phyloP scores from a whole-genome alignment of 2,888 invertebrate species.

The Lydus trimaculatus region DNA sequence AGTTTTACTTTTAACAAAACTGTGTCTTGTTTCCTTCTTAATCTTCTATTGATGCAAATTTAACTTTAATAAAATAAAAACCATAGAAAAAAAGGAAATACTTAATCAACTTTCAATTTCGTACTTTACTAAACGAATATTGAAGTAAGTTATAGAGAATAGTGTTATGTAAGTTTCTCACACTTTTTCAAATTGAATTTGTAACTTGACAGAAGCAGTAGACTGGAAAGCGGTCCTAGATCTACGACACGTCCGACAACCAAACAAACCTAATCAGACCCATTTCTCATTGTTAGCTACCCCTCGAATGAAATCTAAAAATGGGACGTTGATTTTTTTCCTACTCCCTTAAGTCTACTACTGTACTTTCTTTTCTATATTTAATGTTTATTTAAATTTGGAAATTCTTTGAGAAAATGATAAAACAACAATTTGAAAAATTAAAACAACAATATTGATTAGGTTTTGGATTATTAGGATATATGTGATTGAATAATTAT shows the following conservation, averaged over 20 bases:
- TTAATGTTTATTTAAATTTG: background rate
- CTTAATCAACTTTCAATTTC: background rate
- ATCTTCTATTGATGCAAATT: background rate
- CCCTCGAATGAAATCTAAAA: constrained; percentile 35
- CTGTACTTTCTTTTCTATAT: background rate
- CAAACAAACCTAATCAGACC: constrained; percentile 48
- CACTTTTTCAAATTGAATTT: constrained; percentile 50
- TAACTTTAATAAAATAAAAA: background rate
- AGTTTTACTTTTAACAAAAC: background rate
- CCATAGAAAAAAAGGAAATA: background rate
- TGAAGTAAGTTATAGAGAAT: constrained; percentile 23
- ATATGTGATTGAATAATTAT: no score
- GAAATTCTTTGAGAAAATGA: background rate
- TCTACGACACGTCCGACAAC: constrained; percentile 46
- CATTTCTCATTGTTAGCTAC: constrained; percentile 45
- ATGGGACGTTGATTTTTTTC: constrained; percentile 36
- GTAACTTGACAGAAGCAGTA: constrained; percentile 47
- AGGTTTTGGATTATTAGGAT: constrained; percentile 27
- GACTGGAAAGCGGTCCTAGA: constrained; percentile 45
- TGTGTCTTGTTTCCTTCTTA: background rate
- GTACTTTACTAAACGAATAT: background rate
- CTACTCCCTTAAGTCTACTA: constrained; percentile 1
- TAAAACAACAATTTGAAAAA: constrained; percentile 12
- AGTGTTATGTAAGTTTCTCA: constrained; percentile 45
- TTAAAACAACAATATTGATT: constrained; percentile 18